phyloP scores from a whole-genome alignment of 2,797 vertebrate species.

The Staurois parvus region DNA sequence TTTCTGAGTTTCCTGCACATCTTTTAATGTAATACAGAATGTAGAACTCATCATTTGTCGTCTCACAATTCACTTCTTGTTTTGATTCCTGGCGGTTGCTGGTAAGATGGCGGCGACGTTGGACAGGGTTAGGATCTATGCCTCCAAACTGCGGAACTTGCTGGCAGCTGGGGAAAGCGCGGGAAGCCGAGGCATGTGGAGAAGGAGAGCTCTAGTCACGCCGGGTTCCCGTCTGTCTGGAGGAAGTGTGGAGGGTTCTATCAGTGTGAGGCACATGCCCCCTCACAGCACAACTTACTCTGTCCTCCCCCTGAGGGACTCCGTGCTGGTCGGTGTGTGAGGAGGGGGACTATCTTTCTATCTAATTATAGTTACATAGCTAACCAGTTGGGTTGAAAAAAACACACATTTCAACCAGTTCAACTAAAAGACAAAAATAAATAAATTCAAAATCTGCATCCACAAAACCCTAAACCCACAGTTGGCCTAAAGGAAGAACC shows the following conservation, averaged over 20 bases:
- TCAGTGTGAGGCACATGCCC: slow-evolving; percentile 19
- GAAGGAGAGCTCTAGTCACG: neutral
- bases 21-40: slow-evolving; percentile 66
- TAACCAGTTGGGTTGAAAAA: too few relatives aligned
- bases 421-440: too few relatives aligned
- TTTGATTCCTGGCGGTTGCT: slow-evolving; percentile 60
- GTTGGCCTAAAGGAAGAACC: too few relatives aligned
- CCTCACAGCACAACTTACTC: slow-evolving; percentile 5
- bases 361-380: too few relatives aligned
- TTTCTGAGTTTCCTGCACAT: slow-evolving; percentile 68
- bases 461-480: too few relatives aligned
- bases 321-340: too few relatives aligned
- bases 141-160: slow-evolving; percentile 88
- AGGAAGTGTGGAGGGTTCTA: too few relatives aligned
- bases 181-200: slow-evolving; percentile 68
- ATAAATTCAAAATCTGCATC: too few relatives aligned
- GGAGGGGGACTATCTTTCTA: too few relatives aligned
- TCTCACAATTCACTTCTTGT: slow-evolving; percentile 56
- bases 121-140: slow-evolving; percentile 93
- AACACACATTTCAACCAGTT: too few relatives aligned
- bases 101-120: slow-evolving; percentile 92
- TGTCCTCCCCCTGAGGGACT: neutral
- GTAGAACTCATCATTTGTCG: slow-evolving; percentile 67
- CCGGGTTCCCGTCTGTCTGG: too few relatives aligned
- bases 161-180: slow-evolving; percentile 68